These are phyloP conservation scores for Pecten maximus DNA, from an alignment of 2,888 invertebrate species.

Conservation along the genomic window DNA sequence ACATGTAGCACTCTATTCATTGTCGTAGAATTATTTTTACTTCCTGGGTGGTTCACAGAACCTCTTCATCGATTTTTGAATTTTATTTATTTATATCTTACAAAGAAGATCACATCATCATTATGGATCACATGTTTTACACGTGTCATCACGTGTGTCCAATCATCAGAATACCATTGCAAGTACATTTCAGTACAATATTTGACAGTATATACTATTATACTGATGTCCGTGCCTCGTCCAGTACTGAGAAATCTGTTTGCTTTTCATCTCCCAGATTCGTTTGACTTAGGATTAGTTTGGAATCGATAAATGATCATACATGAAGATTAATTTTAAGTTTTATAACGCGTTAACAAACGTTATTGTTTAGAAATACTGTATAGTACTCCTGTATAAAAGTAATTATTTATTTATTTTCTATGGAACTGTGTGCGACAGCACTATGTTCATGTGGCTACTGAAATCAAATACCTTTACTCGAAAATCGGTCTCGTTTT, in stretches of 20 bases:
- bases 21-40: not conserved
- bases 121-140: not conserved
- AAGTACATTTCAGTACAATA: not conserved
- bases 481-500: not conserved
- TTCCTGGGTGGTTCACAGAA: not conserved
- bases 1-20: not conserved
- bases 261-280: not conserved
- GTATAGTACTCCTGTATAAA: too few species aligned
- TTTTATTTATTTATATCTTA: not conserved
- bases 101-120: not conserved
- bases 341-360: too few species aligned
- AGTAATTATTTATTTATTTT: slow-evolving; percentile 5
- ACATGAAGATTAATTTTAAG: not conserved
- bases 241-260: not conserved
- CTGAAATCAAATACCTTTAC: not conserved
- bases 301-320: not conserved
- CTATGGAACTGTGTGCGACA: not conserved
- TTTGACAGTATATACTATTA: not conserved
- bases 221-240: not conserved
- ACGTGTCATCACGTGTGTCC: not conserved
- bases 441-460: not conserved
- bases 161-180: not conserved
- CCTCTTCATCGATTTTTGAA: not conserved
- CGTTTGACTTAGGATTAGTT: not conserved
- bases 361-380: too few species aligned